Evolutionary conservation across 2,888 invertebrate species (phyloP).

Genomic region (Smittia sp.): DNA sequence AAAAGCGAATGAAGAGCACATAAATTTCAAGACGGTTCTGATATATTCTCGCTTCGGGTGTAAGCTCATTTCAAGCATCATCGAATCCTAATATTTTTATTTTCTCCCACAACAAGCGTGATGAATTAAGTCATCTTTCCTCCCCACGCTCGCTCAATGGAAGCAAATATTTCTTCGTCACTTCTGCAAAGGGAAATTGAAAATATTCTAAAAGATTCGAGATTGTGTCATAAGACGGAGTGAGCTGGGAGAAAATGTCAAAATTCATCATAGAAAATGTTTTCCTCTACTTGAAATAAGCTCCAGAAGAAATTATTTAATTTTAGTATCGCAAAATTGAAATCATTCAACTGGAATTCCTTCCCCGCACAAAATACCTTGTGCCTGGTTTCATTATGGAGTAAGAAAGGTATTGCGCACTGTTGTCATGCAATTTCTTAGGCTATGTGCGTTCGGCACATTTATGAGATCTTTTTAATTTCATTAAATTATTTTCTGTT

Average conservation of each 20-base stretch:
- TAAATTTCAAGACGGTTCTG: neutral
- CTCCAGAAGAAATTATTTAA: slow-evolving; percentile 2
- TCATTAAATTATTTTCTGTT: slow-evolving; percentile 40
- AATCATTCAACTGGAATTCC: slow-evolving; percentile 38
- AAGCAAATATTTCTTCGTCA: neutral
- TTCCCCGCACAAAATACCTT: neutral
- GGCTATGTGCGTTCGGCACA: slow-evolving; percentile 2
- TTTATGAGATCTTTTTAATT: slow-evolving; percentile 40
- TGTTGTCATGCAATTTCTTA: neutral
- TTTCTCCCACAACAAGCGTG: slow-evolving; percentile 4
- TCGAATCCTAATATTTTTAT: slow-evolving; percentile 33
- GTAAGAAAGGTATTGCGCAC: neutral
- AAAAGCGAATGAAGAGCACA: slow-evolving; percentile 39
- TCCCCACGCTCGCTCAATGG: neutral
- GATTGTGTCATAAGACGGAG: no score
- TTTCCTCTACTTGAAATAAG: neutral
- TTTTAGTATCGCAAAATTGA: slow-evolving; percentile 10
- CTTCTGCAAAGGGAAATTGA: slow-evolving; percentile 21
- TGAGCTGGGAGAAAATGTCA: neutral
- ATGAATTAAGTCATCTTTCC: slow-evolving; percentile 39
- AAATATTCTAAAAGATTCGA: neutral
- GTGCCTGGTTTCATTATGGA: neutral
- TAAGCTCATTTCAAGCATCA: slow-evolving; percentile 40
- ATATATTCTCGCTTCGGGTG: slow-evolving; percentile 6
- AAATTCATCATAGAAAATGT: neutral